Conservation (phyloP, 2,113 vertebrate genomes). For the Passer montanus region DNA sequence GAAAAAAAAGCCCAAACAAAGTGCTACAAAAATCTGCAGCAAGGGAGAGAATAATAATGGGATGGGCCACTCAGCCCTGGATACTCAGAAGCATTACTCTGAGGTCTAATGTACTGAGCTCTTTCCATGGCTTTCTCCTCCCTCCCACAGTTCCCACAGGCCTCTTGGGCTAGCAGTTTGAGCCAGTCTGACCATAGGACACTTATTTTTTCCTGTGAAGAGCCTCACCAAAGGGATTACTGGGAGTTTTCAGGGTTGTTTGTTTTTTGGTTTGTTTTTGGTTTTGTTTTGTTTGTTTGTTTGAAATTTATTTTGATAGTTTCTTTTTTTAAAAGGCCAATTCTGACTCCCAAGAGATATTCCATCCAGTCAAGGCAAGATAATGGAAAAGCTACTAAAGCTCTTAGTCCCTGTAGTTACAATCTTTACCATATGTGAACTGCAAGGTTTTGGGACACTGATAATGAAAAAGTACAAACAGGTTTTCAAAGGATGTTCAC, state of each 20-base stretch:
- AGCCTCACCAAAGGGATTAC: not conserved
- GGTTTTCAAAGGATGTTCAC: not conserved
- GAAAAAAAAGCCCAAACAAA: not conserved
- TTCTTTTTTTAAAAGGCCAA: not conserved
- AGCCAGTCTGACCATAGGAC: not conserved
- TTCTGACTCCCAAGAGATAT: not conserved
- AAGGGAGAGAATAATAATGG: not conserved
- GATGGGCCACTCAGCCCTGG: not conserved
- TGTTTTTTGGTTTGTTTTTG: not conserved
- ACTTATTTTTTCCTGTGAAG: not conserved
- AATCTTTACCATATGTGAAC: not conserved
- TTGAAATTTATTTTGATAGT: not conserved
- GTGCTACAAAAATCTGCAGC: not conserved
- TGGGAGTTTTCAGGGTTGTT: not conserved
- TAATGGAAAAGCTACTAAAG: not conserved
- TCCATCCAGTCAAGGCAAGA: not conserved
- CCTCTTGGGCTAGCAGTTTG: not conserved
- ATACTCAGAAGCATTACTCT: not conserved
- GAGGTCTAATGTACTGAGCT: not conserved
- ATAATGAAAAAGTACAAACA: not conserved
- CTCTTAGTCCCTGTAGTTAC: not conserved
- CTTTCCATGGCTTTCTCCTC: not conserved
- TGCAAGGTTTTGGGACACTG: not conserved
- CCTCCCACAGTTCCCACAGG: not conserved
- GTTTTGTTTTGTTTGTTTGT: not conserved